Conservation (phyloP, 2,113 vertebrate genomes). For the Chloropsis cyanopogon region DNA sequence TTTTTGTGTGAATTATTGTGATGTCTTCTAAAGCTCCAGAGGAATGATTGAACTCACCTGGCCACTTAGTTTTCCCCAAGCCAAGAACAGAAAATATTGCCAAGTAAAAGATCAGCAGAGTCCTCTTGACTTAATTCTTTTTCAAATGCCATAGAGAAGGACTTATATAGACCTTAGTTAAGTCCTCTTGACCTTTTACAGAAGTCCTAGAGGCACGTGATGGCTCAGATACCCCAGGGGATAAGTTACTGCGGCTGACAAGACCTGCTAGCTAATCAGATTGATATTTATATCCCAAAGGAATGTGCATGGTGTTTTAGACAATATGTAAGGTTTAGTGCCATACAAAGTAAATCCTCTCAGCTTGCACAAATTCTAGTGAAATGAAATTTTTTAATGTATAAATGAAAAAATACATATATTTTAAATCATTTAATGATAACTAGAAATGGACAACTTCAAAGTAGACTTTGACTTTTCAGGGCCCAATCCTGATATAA, state of each 20-base stretch:
- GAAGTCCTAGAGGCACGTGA: constrained; percentile 11
- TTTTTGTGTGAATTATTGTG: neutral
- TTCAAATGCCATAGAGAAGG: neutral
- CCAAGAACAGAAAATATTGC: neutral
- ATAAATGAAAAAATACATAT: neutral
- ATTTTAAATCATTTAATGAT: neutral
- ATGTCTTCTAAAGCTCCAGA: neutral
- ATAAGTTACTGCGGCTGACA: constrained; percentile 47
- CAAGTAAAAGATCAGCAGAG: neutral
- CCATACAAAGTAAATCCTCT: neutral
- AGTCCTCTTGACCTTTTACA: constrained; percentile 49
- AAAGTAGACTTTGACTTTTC: neutral
- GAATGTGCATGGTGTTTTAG: constrained; percentile 26
- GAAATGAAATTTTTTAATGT: neutral
- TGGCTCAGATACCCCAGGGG: constrained; percentile 18
- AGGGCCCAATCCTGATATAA: neutral
- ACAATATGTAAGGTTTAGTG: constrained; percentile 28
- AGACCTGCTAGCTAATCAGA: constrained; percentile 60
- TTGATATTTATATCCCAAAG: constrained; percentile 61
- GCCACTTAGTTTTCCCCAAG: neutral
- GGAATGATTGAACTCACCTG: constrained; percentile 3
- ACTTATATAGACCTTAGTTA: constrained; percentile 48
- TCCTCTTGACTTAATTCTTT: neutral
- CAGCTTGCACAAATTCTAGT: neutral
- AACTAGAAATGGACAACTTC: neutral